Base-by-base conservation (phyloP, 1,140 invertebrate species). In the Leptopilina clavipes region DNA sequence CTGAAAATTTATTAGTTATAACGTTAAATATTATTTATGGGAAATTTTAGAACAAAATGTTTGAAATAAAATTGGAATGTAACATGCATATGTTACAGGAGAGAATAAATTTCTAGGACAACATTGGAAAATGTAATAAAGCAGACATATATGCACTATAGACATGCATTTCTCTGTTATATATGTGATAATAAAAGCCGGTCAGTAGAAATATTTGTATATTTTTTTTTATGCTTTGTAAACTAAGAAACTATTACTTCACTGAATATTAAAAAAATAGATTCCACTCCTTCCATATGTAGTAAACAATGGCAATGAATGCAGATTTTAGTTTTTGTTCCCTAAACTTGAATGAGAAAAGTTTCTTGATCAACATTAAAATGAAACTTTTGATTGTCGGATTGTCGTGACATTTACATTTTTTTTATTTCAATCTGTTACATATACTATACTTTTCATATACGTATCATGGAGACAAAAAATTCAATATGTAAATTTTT, bases 41-140 rank as follows among this genome's bases (percentile, higher is more conserved):
- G 14, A 52, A 52, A 52, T 52, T 52, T 3, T 52, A 52, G 5
- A 52, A 17, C 48, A 8, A 17, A 52, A 8, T 40, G 48, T 6
- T 52, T 1, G n/a, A 52, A 52, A 52, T 52, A 52, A 52, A 52
- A 52, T 52, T 52, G 48, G 14, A 52, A 52, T 52, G 48, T 52
- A 52, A n/a, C 48, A 52, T 52, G 48, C 14, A 52, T 17, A 31
- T 31, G 5, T 31, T 52, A 1, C n/a, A 52, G 48, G 48, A 52
- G 48, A 52, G 17, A 52, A 52, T 52, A 52, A 52, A 52, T 17
- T n/a, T 52, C 48, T 17, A 8, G n/a, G n/a, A 52, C 5, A 52
- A 52, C 48, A 52, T 52, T 52, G 48, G 48, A 52, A 52, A 52
- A 52, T 52, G 48, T 52, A 52, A 52, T 52, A 52, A 52, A 52